Percentiles rank a stretch among this genome's conserved stretches.
phyloP scores from a whole-genome alignment of 2,113 vertebrate genomes.

The Podocnemis expansa region DNA sequence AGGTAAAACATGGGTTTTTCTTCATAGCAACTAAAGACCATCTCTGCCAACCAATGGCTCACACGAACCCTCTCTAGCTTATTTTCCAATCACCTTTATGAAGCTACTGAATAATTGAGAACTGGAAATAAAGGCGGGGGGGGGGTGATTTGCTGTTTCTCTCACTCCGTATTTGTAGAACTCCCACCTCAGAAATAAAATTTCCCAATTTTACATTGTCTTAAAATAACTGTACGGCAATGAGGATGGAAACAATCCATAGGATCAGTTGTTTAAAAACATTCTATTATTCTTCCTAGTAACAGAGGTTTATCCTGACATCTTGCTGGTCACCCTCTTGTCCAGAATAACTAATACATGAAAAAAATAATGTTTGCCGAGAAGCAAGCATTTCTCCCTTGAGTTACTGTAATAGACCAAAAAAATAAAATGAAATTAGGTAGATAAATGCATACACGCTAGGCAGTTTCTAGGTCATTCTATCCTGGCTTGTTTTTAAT shows the following conservation, averaged over 20 bases:
- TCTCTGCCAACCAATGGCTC: neutral
- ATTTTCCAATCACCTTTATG: neutral
- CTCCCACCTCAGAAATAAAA: neutral
- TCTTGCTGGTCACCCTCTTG: neutral
- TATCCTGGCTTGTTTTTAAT: neutral
- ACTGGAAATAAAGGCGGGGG: neutral
- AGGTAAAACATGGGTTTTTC: neutral
- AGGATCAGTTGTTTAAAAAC: neutral
- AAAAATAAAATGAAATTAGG: neutral
- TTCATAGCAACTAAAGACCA: neutral
- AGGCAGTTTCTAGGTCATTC: neutral
- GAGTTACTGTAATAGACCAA: neutral
- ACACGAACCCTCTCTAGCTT: fast-evolving
- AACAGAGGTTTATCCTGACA: neutral
- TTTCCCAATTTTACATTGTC: neutral
- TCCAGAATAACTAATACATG: neutral
- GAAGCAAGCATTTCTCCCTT: neutral
- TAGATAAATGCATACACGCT: neutral
- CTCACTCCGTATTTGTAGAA: neutral
- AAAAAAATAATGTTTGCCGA: neutral
- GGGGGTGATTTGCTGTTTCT: neutral
- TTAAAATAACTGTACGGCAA: neutral
- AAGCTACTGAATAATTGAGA: neutral
- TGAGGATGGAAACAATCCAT: neutral
- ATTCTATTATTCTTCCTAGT: too few relatives aligned